Conservation (phyloP, 2,113 vertebrate species). For the Delphinapterus leucas region DNA sequence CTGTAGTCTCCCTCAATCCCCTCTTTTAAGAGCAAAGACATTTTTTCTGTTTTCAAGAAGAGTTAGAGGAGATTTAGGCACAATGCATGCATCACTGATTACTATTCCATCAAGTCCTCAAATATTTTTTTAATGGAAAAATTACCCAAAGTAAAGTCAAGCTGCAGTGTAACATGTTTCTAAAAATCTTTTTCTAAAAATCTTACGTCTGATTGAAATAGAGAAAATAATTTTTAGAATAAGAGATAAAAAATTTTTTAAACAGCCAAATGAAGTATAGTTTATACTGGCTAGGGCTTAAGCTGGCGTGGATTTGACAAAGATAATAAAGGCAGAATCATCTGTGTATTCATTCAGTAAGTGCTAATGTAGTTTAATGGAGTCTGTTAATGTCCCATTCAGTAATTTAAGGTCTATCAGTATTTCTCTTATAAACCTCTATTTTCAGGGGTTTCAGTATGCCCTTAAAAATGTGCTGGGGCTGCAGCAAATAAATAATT, state of each 20-base stretch:
- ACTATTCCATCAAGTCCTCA: not conserved
- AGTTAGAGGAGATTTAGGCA: slow-evolving; percentile 15
- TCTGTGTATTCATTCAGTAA: slow-evolving; percentile 53
- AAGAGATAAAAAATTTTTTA: not conserved
- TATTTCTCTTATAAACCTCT: slow-evolving; percentile 74
- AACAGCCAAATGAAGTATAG: slow-evolving; percentile 43
- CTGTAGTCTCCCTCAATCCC: not conserved
- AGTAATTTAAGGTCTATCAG: slow-evolving; percentile 64
- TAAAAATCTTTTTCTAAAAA: slow-evolving; percentile 64
- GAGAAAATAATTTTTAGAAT: slow-evolving; percentile 62
- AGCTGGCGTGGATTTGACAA: slow-evolving; percentile 51
- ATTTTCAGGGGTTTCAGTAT: slow-evolving; percentile 75
- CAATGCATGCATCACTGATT: slow-evolving; percentile 27
- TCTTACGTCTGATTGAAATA: slow-evolving; percentile 42
- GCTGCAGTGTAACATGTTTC: slow-evolving; percentile 4
- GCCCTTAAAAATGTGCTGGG: slow-evolving; percentile 67
- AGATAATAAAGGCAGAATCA: slow-evolving; percentile 62
- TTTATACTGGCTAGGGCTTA: slow-evolving; percentile 52
- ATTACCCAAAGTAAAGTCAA: slow-evolving; percentile 44
- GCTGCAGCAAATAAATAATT: slow-evolving; percentile 56
- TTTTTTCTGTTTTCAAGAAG: slow-evolving; percentile 48
- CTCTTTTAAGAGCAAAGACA: slow-evolving; percentile 32
- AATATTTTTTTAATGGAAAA: slow-evolving; percentile 35
- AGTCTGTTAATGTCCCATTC: slow-evolving; percentile 49
- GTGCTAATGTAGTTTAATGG: slow-evolving; percentile 6